Percentiles rank a stretch among this genome's conserved stretches.
Evolutionary conservation across 1,140 invertebrate genomes (phyloP).

Genomic region (Sinonovacula constricta): DNA sequence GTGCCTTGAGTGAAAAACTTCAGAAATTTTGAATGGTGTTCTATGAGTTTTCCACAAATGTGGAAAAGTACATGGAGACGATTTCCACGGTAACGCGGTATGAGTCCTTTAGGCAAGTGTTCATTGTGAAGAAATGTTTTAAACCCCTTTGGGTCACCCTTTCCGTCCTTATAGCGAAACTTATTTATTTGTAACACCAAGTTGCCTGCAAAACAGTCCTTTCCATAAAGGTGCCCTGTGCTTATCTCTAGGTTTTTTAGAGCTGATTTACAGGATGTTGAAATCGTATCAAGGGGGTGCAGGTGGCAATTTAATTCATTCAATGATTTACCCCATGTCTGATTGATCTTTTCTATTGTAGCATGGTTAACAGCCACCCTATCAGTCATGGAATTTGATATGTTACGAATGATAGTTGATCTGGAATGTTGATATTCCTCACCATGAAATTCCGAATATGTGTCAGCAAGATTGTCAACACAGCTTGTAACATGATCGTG

Average conservation of each 20-base stretch:
- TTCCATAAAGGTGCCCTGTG: constrained; percentile 16
- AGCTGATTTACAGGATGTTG: neutral
- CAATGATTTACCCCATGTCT: constrained; percentile 5
- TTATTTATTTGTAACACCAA: constrained; percentile 47
- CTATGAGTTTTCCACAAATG: constrained; percentile 16
- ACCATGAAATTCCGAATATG: constrained; percentile 6
- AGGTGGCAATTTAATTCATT: too few relatives aligned
- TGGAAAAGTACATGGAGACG: constrained; percentile 9
- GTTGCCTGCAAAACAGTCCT: constrained; percentile 26
- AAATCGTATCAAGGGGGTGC: constrained; percentile 15
- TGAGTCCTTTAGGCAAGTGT: constrained; percentile 8
- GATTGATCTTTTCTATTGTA: constrained; percentile 5
- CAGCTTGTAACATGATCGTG: constrained; percentile 12
- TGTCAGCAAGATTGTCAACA: constrained; percentile 19
- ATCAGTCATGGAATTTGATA: constrained; percentile 26
- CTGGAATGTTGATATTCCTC: neutral
- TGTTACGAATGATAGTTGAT: constrained; percentile 10
- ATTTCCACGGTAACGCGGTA: constrained; percentile 1
- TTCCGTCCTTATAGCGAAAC: constrained; percentile 49
- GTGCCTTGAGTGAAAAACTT: neutral
- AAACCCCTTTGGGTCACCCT: constrained; percentile 51
- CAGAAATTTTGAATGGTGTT: neutral
- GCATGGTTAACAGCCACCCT: neutral
- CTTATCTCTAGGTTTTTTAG: neutral
- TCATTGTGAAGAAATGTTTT: constrained; percentile 16